phyloP scores from a whole-genome alignment of 2,113 vertebrate genomes.

The Varanus salvator region DNA sequence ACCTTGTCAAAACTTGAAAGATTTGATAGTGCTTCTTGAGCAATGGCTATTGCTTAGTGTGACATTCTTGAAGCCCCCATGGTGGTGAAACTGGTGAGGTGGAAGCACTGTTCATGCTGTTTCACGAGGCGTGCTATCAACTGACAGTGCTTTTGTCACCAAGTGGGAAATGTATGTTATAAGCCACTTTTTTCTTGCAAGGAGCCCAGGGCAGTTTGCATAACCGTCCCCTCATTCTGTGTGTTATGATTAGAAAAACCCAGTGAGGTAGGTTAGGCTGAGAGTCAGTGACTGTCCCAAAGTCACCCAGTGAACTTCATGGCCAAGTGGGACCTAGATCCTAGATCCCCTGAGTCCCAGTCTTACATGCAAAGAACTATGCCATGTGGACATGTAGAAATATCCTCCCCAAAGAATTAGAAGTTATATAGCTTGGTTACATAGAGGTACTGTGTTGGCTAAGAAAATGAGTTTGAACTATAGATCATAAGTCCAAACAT shows the following conservation, averaged over 20 bases:
- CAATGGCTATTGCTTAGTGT: not conserved
- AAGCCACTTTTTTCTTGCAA: no score
- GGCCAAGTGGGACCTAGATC: no score
- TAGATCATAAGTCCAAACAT: not conserved
- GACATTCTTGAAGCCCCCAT: not conserved
- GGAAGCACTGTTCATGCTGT: not conserved
- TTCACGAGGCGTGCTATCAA: not conserved
- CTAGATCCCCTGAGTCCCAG: no score
- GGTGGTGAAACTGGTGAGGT: not conserved
- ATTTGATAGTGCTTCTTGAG: not conserved
- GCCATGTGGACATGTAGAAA: not conserved
- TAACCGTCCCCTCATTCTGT: no score
- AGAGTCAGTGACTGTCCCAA: no score
- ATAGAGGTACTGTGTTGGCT: not conserved
- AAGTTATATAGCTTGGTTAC: not conserved
- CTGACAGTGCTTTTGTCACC: not conserved
- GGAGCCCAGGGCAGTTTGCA: no score
- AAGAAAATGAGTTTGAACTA: not conserved
- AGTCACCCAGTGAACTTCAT: no score
- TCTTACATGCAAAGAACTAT: no score
- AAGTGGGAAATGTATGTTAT: not conserved
- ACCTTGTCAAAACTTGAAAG: not conserved
- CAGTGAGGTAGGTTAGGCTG: no score
- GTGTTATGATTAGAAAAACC: no score
- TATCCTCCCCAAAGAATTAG: not conserved